Percentiles rank a stretch among this genome's conserved stretches.
These are phyloP conservation scores for Cremastinae sp. DNA, from an alignment of 2,888 invertebrate genomes.

Conservation along the genomic window DNA sequence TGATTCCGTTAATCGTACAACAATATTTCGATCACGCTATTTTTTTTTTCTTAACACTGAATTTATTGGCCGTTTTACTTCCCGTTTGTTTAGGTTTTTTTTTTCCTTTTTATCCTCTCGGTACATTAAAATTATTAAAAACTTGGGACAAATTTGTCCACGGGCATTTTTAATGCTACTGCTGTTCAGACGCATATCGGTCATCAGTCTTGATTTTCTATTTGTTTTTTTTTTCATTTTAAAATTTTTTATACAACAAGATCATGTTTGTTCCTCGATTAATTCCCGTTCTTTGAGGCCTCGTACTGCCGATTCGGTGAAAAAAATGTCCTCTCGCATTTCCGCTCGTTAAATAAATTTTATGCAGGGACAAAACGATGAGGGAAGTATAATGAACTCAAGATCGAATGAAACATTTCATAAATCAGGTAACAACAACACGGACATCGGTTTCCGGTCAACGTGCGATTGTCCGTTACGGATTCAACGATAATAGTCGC, in stretches of 20 bases:
- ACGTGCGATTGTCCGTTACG: conserved; percentile 55
- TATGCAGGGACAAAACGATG: conserved; percentile 20
- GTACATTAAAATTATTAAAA: conserved; percentile 31
- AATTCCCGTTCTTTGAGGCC: too few species aligned
- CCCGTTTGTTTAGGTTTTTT: conserved; percentile 65
- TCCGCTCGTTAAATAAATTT: conserved; percentile 44
- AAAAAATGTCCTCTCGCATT: conserved; percentile 56
- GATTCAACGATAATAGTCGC: conserved; percentile 41
- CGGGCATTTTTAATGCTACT: conserved; percentile 31
- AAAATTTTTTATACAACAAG: too few species aligned
- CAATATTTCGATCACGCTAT: conserved; percentile 72
- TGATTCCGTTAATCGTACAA: conserved; percentile 72
- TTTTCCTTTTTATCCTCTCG: conserved; percentile 42
- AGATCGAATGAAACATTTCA: conserved; percentile 40
- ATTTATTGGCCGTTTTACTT: conserved; percentile 68
- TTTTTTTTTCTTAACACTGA: conserved; percentile 66
- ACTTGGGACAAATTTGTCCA: conserved; percentile 15
- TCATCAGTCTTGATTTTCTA: conserved; percentile 74
- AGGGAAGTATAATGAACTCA: conserved; percentile 9
- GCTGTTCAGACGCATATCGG: conserved; percentile 68
- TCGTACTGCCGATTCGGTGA: too few species aligned
- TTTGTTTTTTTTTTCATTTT: conserved; percentile 51
- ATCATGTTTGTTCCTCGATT: too few species aligned
- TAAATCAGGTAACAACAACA: conserved; percentile 56
- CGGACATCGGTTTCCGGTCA: conserved; percentile 33